Conservation (phyloP, 2,797 vertebrate genomes). For the Sebastes jordani region DNA sequence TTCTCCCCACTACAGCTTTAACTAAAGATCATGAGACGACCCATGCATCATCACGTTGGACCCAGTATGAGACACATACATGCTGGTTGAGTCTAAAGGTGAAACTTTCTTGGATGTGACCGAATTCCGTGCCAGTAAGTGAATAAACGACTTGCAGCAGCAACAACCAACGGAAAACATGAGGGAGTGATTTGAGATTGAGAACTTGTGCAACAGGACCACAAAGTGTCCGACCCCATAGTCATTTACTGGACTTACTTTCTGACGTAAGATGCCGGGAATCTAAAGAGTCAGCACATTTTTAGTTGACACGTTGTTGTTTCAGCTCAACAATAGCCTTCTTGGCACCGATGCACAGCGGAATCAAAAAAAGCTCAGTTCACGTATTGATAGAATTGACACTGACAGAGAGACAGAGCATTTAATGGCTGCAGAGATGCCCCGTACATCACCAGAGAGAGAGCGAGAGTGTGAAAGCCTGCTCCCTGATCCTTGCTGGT, state of each 20-base stretch:
- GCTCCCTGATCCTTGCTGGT: conserved; percentile 20
- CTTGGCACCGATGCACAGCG: background rate
- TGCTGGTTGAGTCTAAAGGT: background rate
- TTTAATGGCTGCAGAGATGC: background rate
- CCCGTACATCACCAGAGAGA: background rate
- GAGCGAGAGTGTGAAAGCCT: background rate
- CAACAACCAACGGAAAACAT: background rate
- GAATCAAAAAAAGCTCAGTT: background rate
- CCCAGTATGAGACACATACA: background rate
- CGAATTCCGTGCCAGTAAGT: background rate
- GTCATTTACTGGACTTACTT: background rate
- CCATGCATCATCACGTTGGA: background rate
- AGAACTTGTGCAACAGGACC: background rate
- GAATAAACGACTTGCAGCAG: background rate
- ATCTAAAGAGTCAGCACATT: background rate
- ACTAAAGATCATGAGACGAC: background rate
- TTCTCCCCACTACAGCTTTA: background rate
- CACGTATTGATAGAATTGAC: background rate
- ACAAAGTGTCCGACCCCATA: background rate
- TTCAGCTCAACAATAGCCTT: background rate
- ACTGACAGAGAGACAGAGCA: background rate
- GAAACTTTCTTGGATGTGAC: background rate
- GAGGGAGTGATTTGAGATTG: background rate
- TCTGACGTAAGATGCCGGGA: background rate
- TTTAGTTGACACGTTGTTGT: background rate